Evolutionary conservation across 1,140 invertebrate species (phyloP).

Genomic region (Drosophila littoralis): DNA sequence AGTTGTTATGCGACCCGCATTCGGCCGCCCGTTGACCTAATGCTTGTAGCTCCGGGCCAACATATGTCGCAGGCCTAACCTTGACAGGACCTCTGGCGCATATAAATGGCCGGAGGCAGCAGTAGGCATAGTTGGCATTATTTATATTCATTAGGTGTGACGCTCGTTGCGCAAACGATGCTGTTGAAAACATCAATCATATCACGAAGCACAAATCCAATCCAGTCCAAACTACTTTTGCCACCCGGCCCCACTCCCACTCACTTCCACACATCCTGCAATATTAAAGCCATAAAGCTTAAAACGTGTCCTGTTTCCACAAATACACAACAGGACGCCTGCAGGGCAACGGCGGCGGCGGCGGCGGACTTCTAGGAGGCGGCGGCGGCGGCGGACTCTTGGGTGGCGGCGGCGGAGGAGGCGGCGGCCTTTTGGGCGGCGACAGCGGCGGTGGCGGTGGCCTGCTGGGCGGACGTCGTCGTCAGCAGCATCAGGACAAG

Average conservation of each 20-base stretch:
- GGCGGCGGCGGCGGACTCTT: conserved; percentile 39
- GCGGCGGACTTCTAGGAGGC: conserved; percentile 36
- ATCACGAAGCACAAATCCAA: conserved; percentile 25
- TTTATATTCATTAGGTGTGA: conserved; percentile 64
- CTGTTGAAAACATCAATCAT: conserved; percentile 66
- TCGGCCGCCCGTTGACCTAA: conserved; percentile 28
- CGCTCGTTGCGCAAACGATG: conserved; percentile 47
- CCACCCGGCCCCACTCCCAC: conserved; percentile 3
- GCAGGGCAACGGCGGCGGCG: conserved; percentile 61
- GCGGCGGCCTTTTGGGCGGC: conserved; percentile 50
- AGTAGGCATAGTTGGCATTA: conserved; percentile 40
- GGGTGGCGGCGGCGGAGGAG: conserved; percentile 26
- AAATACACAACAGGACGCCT: conserved; percentile 60
- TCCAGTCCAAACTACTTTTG: conserved; percentile 33
- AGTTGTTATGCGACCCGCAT: conserved; percentile 44
- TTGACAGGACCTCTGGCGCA: conserved; percentile 27
- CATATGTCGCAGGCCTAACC: conserved; percentile 22
- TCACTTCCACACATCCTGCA: conserved; percentile 27
- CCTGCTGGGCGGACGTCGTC: conserved; percentile 72
- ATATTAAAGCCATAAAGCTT: conserved; percentile 65
- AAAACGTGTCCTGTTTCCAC: conserved; percentile 69
- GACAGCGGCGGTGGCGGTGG: conserved; percentile 82
- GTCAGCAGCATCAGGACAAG: conserved; percentile 74
- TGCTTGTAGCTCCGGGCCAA: conserved; percentile 14
- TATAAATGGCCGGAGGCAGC: conserved; percentile 37